Base-by-base conservation (phyloP, 2,113 vertebrate genomes). In the Chauna torquata region DNA sequence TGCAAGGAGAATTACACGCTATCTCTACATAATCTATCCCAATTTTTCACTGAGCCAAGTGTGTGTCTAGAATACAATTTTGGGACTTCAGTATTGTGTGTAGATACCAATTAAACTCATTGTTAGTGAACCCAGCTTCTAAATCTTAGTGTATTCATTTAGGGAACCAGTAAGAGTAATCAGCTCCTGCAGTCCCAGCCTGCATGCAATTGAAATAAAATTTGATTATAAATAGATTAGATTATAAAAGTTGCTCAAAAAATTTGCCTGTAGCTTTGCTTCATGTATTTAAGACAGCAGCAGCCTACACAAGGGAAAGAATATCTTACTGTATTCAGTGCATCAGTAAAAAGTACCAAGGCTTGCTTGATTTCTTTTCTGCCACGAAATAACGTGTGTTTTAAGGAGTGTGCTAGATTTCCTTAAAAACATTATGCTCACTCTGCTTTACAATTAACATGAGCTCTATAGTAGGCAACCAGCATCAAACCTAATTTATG, bases 1-100 rank as follows among this genome's bases (percentile, higher is more conserved):
- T 84, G 86, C 95, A 91, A 96, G 90, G 92, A 55, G 92, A 96
- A 88, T 93, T 90, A 90, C 77, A 75, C 69, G 61, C 91, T 89
- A 61, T 16, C 83, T 83, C 77, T 72, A 97, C 86, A 94, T 78
- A 94, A 96, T 88, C 88, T 84, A 83, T 74, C 96, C 92, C 76
- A 84, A 45, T 92, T 92, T 95, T 85, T 96, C 88, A 94, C 79
- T 36, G 65, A 94, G 72, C 86, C 81, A 69, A 92, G 83, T 42
- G 65, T 95, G 95, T 97, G 94, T 84, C 62, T 18, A 10, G 92
- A 96, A 96, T 96, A 94, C 52, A 92, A 94, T 94, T 87, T 78
- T 45, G 32, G 75, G 83, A 94, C 65, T 97, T 94, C 83, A 89
- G 70, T 19, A 58, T 42, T 80, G 27, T 57, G 80, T 54, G 86